Evolutionary conservation across 2,113 vertebrate species (phyloP), one percentile per base, ranked within the genome.

Genomic region (Tachuris rubrigastra): DNA sequence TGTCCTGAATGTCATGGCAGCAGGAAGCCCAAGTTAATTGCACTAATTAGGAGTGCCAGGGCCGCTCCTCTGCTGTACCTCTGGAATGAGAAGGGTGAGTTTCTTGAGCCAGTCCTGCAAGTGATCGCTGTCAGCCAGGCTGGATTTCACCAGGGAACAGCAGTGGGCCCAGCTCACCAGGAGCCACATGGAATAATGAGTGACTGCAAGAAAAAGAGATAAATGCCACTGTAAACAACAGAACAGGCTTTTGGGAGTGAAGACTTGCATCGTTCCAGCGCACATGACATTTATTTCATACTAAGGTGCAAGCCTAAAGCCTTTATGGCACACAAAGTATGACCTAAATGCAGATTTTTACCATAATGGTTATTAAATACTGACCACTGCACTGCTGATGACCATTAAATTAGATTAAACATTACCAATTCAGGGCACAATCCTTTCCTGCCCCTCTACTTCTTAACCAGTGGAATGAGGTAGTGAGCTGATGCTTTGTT

Each of bases 121-220:
- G 95, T 99, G 98, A 85, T 99, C 99, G 44, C 99, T 99, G 97
- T 99, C 99, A 1, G 99, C 99, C 97, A 99, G 98, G 81, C 99
- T 99, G 97, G 99, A 99, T 97, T 99, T 99, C 44, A 99, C 99
- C 33, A 98, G 95, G 73, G 99, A 99, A 77, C 99, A 99, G 98
- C 99, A 99, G 97, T 99, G 99, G 73, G 99, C 99, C 99, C 99
- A 99, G 85, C 99, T 99, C 96, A 99, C 99, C 98, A 99, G 95
- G 46, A 99, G 98, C 99, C 99, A 99, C 99, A 99, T 99, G 89
- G 99, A 99, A 97, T 99, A 99, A 98, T 99, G 99, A 41, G 99
- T 99, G 97, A 99, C 99, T 99, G 96, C 22, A 95, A 87, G 49
- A 67, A 90, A 94, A 85, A 33, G 9, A 58, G 39, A 50, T 49